Evolutionary conservation across 2,113 vertebrate species (phyloP).

Genomic region (Corapipo altera): DNA sequence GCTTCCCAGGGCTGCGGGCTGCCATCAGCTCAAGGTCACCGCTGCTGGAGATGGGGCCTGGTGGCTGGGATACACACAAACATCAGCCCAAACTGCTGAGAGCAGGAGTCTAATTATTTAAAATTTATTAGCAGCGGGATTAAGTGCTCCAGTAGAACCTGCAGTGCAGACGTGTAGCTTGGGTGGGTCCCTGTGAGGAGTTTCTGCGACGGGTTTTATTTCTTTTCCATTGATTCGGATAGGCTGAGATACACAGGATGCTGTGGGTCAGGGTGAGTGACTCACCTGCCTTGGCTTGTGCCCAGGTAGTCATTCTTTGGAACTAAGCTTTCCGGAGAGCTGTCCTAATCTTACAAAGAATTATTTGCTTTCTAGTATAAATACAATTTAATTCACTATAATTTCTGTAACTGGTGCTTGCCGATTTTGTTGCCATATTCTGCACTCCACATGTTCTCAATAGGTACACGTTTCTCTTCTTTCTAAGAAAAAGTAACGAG

Average conservation of each 20-base stretch:
- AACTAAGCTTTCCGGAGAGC: not conserved
- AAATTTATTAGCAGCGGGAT: not conserved
- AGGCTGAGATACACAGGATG: not conserved
- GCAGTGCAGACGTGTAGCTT: not conserved
- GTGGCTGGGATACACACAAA: not conserved
- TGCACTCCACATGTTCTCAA: not conserved
- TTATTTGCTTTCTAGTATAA: not conserved
- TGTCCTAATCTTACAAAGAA: not conserved
- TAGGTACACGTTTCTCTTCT: not conserved
- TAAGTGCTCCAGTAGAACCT: not conserved
- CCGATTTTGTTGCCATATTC: not conserved
- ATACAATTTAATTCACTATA: not conserved
- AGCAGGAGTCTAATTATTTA: not conserved
- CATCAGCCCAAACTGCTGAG: not conserved
- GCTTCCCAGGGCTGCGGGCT: not conserved
- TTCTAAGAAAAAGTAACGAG: not conserved
- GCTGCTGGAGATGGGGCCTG: not conserved
- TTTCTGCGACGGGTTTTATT: not conserved
- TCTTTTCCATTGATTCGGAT: fast-evolving
- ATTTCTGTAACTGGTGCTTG: not conserved
- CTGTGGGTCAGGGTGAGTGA: not conserved
- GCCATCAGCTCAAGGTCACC: not conserved
- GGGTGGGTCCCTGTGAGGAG: not conserved
- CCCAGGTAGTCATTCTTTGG: not conserved
- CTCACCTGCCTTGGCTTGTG: not conserved